phyloP scores from a whole-genome alignment of 2,113 vertebrate genomes.

The Ictalurus punctatus region DNA sequence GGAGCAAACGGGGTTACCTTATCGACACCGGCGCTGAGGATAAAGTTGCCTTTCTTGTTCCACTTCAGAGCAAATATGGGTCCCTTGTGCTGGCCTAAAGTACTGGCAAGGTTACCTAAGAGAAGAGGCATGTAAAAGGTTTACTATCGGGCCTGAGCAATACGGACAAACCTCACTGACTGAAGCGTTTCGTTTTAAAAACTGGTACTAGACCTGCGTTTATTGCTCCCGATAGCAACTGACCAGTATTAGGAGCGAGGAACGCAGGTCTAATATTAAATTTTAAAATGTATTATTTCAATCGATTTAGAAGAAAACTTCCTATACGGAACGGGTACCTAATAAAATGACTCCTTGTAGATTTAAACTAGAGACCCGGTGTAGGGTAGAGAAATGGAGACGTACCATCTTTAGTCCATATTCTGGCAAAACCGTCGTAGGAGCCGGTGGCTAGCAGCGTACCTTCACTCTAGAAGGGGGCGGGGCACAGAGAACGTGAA shows the following conservation, averaged over 20 bases:
- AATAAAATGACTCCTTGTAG: not conserved
- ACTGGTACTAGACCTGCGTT: too few relatives aligned
- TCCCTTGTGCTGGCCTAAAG: slow-evolving; percentile 97
- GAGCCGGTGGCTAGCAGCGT: slow-evolving; percentile 97
- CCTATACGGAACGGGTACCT: not conserved
- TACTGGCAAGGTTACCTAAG: slow-evolving; percentile 95
- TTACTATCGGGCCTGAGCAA: too few relatives aligned
- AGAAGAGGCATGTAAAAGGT: slow-evolving; percentile 45
- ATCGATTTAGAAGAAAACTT: not conserved
- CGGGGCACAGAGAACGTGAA: not conserved
- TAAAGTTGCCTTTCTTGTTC: slow-evolving; percentile 99
- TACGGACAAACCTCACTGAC: too few relatives aligned
- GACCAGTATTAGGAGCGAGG: not conserved
- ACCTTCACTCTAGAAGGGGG: slow-evolving; percentile 79
- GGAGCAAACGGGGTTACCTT: slow-evolving; percentile 80
- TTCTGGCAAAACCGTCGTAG: slow-evolving; percentile 96
- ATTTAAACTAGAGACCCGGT: not conserved
- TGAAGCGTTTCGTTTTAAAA: too few relatives aligned
- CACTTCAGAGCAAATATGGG: slow-evolving; percentile 99
- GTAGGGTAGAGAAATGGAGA: not conserved
- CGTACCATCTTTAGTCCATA: slow-evolving; percentile 99
- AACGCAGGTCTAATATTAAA: not conserved
- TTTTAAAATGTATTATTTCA: not conserved
- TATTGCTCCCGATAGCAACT: too few relatives aligned
- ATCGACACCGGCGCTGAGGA: slow-evolving; percentile 96